Evolutionary conservation across 2,888 invertebrate species (phyloP).

Genomic region (Pollenia griseotomentosa): DNA sequence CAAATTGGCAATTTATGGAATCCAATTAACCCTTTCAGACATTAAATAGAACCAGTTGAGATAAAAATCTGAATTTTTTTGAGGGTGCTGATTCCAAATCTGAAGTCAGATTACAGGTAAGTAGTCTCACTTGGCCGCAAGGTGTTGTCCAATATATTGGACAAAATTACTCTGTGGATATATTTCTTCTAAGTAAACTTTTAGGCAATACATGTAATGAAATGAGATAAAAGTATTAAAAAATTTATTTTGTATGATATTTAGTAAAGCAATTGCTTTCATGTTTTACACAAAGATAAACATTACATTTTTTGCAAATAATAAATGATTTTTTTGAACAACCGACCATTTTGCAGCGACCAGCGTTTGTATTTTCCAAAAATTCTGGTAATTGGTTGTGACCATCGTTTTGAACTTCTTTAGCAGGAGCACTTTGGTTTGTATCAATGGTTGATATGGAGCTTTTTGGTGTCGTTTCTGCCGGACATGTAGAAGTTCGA

Average conservation of each 20-base stretch:
- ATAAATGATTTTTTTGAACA: conserved; percentile 19
- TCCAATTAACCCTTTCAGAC: too few relatives aligned
- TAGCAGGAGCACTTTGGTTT: neutral
- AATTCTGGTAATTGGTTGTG: too few relatives aligned
- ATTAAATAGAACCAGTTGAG: too few relatives aligned
- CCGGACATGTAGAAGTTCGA: neutral
- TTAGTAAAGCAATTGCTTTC: neutral
- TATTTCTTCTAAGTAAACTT: neutral
- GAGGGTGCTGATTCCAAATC: too few relatives aligned
- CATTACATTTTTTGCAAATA: conserved; percentile 15
- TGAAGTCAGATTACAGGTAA: too few relatives aligned
- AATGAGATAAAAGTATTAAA: neutral
- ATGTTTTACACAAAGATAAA: neutral
- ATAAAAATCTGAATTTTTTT: too few relatives aligned
- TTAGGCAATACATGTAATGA: neutral
- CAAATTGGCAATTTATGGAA: too few relatives aligned
- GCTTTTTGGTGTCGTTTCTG: neutral
- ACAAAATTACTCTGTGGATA: neutral
- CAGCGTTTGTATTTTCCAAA: neutral
- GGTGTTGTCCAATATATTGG: too few relatives aligned
- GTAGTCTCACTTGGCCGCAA: too few relatives aligned
- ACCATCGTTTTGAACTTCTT: conserved; percentile 1
- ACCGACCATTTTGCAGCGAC: conserved; percentile 2
- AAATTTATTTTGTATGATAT: neutral
- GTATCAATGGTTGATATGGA: too few relatives aligned